phyloP scores from a whole-genome alignment of 2,888 invertebrate genomes.

The Lepidochrysops patricia region DNA sequence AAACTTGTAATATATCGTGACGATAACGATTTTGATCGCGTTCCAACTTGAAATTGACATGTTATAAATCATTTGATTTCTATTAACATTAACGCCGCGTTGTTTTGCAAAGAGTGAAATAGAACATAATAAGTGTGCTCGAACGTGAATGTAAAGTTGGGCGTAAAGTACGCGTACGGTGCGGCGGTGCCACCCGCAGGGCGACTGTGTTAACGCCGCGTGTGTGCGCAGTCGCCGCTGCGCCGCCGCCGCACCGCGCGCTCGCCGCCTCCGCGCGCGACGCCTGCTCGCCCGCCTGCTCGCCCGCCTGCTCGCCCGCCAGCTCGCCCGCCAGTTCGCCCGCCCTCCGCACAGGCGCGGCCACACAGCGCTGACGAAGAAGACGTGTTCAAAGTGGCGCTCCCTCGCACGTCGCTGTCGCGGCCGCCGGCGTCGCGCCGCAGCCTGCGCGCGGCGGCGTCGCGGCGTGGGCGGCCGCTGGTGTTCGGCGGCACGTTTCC shows the following conservation, averaged over 20 bases:
- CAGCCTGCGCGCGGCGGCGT: constrained; percentile 77
- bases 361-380: constrained; percentile 10
- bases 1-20: neutral
- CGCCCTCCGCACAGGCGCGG: constrained; percentile 19
- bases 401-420: constrained; percentile 37
- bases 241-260: constrained; percentile 20
- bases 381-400: constrained; percentile 22
- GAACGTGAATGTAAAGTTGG: neutral
- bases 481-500: constrained; percentile 91
- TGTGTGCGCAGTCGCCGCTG: constrained; percentile 28
- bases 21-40: too few relatives aligned
- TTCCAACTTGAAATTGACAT: too few relatives aligned
- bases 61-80: neutral
- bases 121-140: neutral
- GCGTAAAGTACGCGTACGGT: neutral
- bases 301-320: constrained; percentile 15
- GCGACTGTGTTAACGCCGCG: constrained; percentile 30
- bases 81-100: neutral
- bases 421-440: constrained; percentile 52
- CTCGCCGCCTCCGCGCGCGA: constrained; percentile 19
- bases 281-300: constrained; percentile 22
- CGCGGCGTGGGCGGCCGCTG: constrained; percentile 78
- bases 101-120: neutral
- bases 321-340: constrained; percentile 20
- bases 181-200: constrained; percentile 12